Conservation (phyloP, 2,113 vertebrate genomes). For the Erpornis zantholeuca region DNA sequence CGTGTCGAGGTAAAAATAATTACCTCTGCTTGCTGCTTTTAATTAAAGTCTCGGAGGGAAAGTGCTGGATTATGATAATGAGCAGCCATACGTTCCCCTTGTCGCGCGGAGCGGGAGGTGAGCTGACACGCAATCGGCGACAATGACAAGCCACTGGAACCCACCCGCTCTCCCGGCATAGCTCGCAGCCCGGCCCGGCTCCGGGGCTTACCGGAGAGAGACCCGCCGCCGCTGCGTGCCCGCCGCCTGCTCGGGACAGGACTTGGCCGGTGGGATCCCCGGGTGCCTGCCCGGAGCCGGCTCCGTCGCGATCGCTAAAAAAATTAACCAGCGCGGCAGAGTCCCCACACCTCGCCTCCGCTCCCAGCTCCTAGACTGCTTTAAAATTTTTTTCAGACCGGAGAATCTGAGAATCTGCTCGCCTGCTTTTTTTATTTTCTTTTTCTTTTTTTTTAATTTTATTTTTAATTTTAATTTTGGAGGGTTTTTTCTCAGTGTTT, state of each 20-base stretch:
- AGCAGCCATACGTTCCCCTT: constrained; percentile 84
- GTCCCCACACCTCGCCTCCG: neutral
- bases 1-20: constrained; percentile 82
- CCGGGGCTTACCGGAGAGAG: neutral
- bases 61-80: constrained; percentile 96
- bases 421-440: no score
- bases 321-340: neutral
- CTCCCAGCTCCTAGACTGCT: neutral
- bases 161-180: constrained; percentile 74
- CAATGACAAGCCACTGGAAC: constrained; percentile 82
- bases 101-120: constrained; percentile 83
- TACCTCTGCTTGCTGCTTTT: constrained; percentile 89
- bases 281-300: neutral
- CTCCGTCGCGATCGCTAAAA: neutral
- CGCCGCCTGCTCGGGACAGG: neutral
- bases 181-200: neutral
- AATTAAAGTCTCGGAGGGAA: constrained; percentile 94
- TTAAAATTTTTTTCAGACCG: neutral
- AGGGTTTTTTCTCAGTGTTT: neutral
- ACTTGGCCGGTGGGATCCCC: neutral
- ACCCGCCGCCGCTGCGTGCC: neutral
- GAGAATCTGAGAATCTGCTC: neutral
- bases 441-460: no score
- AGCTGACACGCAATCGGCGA: constrained; percentile 81
- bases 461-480: no score